Base-by-base conservation (phyloP, 1,140 invertebrate species). In the Drosophila kohkoa region DNA sequence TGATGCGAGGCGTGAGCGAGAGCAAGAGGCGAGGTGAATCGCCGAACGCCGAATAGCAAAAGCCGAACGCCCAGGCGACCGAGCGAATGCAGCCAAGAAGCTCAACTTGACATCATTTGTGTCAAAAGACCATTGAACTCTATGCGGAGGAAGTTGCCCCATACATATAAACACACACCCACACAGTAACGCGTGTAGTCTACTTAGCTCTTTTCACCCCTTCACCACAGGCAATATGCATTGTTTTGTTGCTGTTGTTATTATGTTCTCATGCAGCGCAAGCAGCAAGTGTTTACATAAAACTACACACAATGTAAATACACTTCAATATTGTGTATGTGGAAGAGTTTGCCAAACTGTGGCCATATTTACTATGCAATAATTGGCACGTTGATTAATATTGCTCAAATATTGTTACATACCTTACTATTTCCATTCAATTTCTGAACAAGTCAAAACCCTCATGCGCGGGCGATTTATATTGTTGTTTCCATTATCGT, bases 101-200 rank as follows among this genome's bases (percentile, higher is more conserved):
- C 90, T 91, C 82, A 91, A 91, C 90, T 91, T 91, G 90, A 90
- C 89, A 91, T 86, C 89, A 91, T 91, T 91, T 90, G 77, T 90
- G 90, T 91, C 89, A 90, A 91, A 91, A 91, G 90, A 90, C 86
- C 90, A 91, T 90, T 92, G 90, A 92, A 91, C 90, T 91, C 79
- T 89, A 51, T 62, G 80, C 70, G 55, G 77, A 66, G 63, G 79
- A 71, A 69, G 73, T 75, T 64, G 55, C 57, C 35, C 58, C 52
- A 35, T 28, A 16, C 45, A 65, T 67, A 2, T 41, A 51, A 55
- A 38, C 43, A 20, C 71, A 1, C 43, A 43, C 25, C 13, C 32
- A 58, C 10, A 46, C 28, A 63, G 20, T 25, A 25, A 25, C 20
- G 20, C 20, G 20, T 32, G 32, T 7, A 32, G 5, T 5, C 7